Evolutionary conservation across 1,140 invertebrate genomes (phyloP).

Genomic region (Cryptotermes secundus): DNA sequence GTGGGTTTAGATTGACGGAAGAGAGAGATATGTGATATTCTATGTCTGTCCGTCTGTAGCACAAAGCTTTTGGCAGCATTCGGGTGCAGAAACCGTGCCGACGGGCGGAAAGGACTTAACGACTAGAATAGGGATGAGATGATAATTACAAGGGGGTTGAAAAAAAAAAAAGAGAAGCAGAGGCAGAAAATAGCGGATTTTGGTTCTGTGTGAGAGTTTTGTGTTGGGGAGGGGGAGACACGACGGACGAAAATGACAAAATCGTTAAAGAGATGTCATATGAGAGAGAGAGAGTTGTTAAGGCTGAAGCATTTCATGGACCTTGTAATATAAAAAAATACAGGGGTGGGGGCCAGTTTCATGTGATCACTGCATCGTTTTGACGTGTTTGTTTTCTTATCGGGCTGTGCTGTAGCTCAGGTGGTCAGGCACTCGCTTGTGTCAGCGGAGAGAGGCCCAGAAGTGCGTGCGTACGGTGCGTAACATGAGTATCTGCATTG

Average conservation of each 20-base stretch:
- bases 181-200: slow-evolving; percentile 15
- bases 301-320: background rate
- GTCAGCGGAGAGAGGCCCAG: no score
- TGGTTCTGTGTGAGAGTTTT: background rate
- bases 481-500: no score
- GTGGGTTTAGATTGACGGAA: background rate
- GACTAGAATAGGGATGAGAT: slow-evolving; percentile 16
- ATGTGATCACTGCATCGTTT: background rate
- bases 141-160: background rate
- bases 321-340: background rate
- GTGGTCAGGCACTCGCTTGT: no score
- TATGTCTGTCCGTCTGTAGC: background rate
- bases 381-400: background rate
- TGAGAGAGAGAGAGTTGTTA: background rate
- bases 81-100: background rate
- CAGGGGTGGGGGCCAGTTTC: background rate
- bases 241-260: background rate
- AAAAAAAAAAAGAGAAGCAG: background rate
- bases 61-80: background rate
- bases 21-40: background rate
- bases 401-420: no score
- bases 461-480: no score
- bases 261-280: background rate
- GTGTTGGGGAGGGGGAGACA: background rate
- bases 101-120: background rate